Base-by-base conservation (phyloP, 2,888 invertebrate species). In the Ornithoptera priamus region DNA sequence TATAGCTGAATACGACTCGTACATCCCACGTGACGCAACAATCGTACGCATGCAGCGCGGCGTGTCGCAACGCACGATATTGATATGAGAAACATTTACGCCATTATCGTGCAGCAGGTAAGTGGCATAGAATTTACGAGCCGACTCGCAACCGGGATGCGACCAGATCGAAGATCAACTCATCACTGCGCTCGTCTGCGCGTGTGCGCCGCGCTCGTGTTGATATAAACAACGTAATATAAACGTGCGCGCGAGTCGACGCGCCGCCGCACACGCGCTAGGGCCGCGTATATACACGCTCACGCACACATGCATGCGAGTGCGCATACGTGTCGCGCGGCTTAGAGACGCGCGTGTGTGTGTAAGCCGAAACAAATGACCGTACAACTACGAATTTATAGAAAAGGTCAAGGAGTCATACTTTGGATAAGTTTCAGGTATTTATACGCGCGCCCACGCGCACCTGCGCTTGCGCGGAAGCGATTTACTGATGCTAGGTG, bases 321-420 rank as follows among this genome's bases (percentile, higher is more conserved):
- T 18, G 50, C 50, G 18, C 50, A 17, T 50, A 18, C 18, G 6
- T 17, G 18, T 50, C 30, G 30, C 30, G 30, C 30, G 30, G 30
- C 30, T 30, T 30, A 30, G 30, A 30, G 3, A 30, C 15, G n/a
- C 6, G 30, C 36, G 46, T 30, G 59, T n/a, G 36, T 63, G 36
- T 50, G 42, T 65, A 56, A 59, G 39, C 53, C n/a, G 60, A 60
- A 68, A 64, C 64, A 64, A 39, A 65, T 24, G 53, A 22, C 22
- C 39, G 30, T 67, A 69, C 70, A 72, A 60, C 69, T 70, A 69
- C 71, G 70, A 73, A 75, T 76, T 75, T 75, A 77, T 74, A 68
- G 73, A 68, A 70, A 71, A 77, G 77, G 77, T 78, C 77, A 76
- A 72, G 73, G 58, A 69, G 67, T 62, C 63, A 71, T 70, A 69